Base-by-base conservation (phyloP, 2,888 invertebrate genomes). In the Polymixis flavicincta region DNA sequence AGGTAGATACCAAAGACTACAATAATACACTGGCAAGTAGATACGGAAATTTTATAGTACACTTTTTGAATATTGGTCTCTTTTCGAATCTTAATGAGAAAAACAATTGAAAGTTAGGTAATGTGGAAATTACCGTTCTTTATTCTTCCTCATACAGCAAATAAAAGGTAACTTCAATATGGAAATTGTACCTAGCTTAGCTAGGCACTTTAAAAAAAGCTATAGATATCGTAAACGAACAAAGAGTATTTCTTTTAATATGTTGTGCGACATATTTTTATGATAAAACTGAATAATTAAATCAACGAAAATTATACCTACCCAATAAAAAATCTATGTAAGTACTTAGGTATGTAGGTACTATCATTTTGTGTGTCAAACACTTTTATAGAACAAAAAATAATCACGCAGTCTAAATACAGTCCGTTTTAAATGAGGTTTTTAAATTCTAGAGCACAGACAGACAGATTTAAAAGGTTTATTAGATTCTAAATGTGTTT, bases 401-500 rank as follows among this genome's bases (percentile, higher is more conserved):
- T 25, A 28, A 55, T 70, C 59, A 76, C 59, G 60, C 28, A 65
- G 42, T 50, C n/a, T 59, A 76, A 71, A 71, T 66, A 67, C 9
- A 78, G 9, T 48, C 45, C 52, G 13, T 11, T 67, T 17, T 32
- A 64, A 78, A 78, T 64, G 67, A 73, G 73, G 54, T 42, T 50
- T 67, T 67, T 73, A 64, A 78, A 78, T 73, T 73, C 79, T 59
- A 28, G 19, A 68, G 52, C 63, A 73, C 48, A 64, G 9, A 54
- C 57, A 55, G 52, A 78, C 48, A 48, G 52, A 73, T 73, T 64
- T 28, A 59, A 78, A 59, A 67, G 50, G 45, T 78, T 78, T 67
- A 59, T 57, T 77, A 55, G 6, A 45, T 61, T 71, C 55, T 57
- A 52, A 71, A 71, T 50, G 22, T 55, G 42, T 55, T 63, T 67